Base-by-base conservation (phyloP, 2,888 invertebrate species). In the Xestia sexstrigata region DNA sequence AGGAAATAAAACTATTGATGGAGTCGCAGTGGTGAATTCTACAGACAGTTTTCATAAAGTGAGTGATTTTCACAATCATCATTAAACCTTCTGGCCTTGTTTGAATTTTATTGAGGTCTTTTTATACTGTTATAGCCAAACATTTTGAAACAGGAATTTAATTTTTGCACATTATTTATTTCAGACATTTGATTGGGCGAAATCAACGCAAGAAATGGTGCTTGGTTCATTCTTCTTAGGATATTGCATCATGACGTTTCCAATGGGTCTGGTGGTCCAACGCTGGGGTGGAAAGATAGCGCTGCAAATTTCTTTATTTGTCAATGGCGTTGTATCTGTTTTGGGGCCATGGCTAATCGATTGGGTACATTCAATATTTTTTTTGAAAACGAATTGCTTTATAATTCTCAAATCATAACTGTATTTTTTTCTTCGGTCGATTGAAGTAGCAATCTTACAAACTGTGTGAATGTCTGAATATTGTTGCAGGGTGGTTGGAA, bases 211-310 rank as follows among this genome's bases (percentile, higher is more conserved):
- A 80, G 95, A 95, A 11, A 92, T 93, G 90, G 89, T 95, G 0
- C 89, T 96, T 11, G 95, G 95, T 2, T 93, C 97, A 0, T 97
- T 97, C 83, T 97, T 97, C 89, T 91, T 97, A 84, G 97, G 97
- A 0, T 97, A 97, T 86, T 92, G 94, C 26, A 84, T 96, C 26
- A 96, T 96, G 87, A 97, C 97, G 89, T 92, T 97, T n/a, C 97
- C 97, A 0, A 95, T 97, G 45, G 97, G 97, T 0, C 90, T 97
- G 76, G 91, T 98, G 52, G 97, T 97, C 0, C 97, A 97, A 86
- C 93, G 95, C 1, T 97, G 97, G 93, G 98, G 98, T 1, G 98
- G 97, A 0, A 97, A 97, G 85, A 92, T 97, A 55, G 94, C 98
- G 0, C 87, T 97, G 17, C 95, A 96, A 45, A 81, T 94, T 0